Evolutionary conservation across 2,797 vertebrate genomes (phyloP).

Genomic region (Amazona finschi): DNA sequence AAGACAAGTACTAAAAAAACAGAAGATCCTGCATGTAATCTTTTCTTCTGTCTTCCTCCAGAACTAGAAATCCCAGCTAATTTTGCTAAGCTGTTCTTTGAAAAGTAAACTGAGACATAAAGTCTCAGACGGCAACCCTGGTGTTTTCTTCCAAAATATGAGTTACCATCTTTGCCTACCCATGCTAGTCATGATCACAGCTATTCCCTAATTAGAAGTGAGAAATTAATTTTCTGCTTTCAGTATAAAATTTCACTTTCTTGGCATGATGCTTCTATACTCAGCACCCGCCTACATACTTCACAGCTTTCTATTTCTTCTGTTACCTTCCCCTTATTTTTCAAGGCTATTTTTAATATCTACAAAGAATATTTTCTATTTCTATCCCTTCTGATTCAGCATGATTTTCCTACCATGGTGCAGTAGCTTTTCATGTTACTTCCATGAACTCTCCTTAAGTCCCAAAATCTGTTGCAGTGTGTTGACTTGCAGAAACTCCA

Average conservation of each 20-base stretch:
- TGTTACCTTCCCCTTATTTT: not conserved
- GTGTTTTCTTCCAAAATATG: not conserved
- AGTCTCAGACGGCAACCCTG: not conserved
- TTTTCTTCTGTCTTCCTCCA: not conserved
- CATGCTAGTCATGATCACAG: not conserved
- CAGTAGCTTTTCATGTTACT: not conserved
- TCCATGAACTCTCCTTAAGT: not conserved
- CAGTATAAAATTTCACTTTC: not conserved
- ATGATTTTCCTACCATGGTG: not conserved
- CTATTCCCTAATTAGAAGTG: not conserved
- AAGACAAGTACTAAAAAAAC: not conserved
- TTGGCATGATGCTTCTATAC: not conserved
- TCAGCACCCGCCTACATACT: not conserved
- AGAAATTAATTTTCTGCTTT: constrained; percentile 22
- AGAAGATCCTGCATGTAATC: not conserved
- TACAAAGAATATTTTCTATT: not conserved
- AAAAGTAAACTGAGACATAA: not conserved
- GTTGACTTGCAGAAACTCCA: not conserved
- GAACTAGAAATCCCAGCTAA: not conserved
- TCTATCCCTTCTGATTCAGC: not conserved
- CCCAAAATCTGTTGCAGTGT: not conserved
- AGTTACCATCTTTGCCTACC: not conserved
- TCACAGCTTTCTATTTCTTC: not conserved
- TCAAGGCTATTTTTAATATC: constrained; percentile 10
- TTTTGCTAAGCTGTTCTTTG: not conserved